These are phyloP conservation scores for Engystomops pustulosus DNA, from an alignment of 2,113 vertebrate species.

Conservation along the genomic window DNA sequence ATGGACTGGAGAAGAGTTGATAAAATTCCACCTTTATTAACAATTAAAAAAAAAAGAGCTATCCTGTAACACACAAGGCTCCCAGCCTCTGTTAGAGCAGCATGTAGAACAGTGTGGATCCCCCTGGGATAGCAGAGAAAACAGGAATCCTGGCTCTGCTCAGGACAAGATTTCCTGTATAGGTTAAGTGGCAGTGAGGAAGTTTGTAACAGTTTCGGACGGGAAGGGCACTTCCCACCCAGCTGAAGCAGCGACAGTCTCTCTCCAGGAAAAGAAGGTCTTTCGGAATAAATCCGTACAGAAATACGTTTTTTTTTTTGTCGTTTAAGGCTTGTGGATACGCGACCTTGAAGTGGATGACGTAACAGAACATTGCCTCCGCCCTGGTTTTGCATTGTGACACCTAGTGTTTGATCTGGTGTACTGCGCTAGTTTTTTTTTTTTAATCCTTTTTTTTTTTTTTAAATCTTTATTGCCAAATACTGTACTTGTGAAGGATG, in stretches of 20 bases:
- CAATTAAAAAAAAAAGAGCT: slow-evolving; percentile 50
- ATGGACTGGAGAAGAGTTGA: background rate
- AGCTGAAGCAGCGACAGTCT: slow-evolving; percentile 45
- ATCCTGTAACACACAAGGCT: slow-evolving; percentile 34
- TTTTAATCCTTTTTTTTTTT: no score
- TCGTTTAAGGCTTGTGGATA: slow-evolving; percentile 58
- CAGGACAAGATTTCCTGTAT: slow-evolving; percentile 38
- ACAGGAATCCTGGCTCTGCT: slow-evolving; percentile 40
- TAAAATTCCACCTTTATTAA: slow-evolving; percentile 55
- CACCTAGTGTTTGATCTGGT: slow-evolving; percentile 40
- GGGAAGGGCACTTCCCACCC: slow-evolving; percentile 40
- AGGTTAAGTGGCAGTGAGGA: slow-evolving; percentile 57
- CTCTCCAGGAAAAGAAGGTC: slow-evolving; percentile 41
- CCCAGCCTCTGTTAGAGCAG: slow-evolving; percentile 33
- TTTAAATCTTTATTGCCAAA: slow-evolving; percentile 54
- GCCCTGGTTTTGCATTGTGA: background rate
- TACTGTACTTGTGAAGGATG: background rate
- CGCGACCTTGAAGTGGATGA: slow-evolving; percentile 1
- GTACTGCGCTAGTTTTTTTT: background rate
- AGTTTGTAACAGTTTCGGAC: slow-evolving; percentile 33
- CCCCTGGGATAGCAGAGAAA: slow-evolving; percentile 16
- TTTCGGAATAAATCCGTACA: background rate
- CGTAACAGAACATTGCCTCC: slow-evolving; percentile 7
- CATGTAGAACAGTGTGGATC: slow-evolving; percentile 27
- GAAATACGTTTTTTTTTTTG: slow-evolving; percentile 30